Evolutionary conservation across 2,113 vertebrate genomes (phyloP).

Genomic region (Crotalus viridis): DNA sequence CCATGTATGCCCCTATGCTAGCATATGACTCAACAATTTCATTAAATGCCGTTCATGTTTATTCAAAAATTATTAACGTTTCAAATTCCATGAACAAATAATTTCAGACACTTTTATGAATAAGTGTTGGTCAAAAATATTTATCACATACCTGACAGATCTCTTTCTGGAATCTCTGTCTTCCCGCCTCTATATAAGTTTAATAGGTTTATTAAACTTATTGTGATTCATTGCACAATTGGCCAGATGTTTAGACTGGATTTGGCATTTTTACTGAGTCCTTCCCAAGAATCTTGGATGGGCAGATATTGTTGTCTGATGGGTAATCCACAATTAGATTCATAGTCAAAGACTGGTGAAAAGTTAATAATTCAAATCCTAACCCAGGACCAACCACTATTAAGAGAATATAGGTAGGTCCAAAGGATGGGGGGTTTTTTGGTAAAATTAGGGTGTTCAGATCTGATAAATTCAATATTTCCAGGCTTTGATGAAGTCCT

Average conservation of each 20-base stretch:
- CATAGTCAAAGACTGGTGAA: too few species aligned
- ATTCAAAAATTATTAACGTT: not conserved
- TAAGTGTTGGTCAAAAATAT: not conserved
- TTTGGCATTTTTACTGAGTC: not conserved
- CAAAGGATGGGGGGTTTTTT: too few species aligned
- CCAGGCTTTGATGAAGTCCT: too few species aligned
- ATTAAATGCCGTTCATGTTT: not conserved
- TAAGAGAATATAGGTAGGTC: too few species aligned
- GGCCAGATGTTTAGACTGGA: not conserved
- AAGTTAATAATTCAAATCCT: too few species aligned
- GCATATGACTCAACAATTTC: not conserved
- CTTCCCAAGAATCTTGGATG: not conserved
- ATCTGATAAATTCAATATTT: too few species aligned
- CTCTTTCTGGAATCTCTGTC: not conserved
- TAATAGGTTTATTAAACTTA: too few species aligned
- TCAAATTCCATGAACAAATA: not conserved
- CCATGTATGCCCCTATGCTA: not conserved
- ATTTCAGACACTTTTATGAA: not conserved
- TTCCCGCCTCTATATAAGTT: not conserved
- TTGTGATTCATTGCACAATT: not conserved
- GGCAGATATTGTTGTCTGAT: not conserved
- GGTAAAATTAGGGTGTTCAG: too few species aligned
- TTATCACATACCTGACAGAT: not conserved
- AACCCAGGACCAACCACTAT: too few species aligned
- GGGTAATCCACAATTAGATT: too few species aligned